phyloP scores from a whole-genome alignment of 2,888 invertebrate species.

The Matsumyia berberina region DNA sequence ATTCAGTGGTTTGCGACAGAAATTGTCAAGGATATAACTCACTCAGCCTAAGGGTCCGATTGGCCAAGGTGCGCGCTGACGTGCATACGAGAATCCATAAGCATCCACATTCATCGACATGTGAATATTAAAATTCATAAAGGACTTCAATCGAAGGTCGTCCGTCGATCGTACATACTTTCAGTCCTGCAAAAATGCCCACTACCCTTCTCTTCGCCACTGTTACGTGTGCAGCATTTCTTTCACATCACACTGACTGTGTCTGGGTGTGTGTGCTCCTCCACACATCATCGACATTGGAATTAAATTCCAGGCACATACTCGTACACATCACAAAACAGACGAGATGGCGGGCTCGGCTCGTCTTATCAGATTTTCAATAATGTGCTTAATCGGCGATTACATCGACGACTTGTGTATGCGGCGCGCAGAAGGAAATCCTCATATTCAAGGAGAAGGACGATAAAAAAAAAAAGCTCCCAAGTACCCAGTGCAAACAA shows the following conservation, averaged over 20 bases:
- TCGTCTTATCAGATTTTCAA: slow-evolving; percentile 69
- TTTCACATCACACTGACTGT: too few relatives aligned
- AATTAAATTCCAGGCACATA: slow-evolving; percentile 69
- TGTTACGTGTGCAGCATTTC: slow-evolving; percentile 51
- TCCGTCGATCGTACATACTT: slow-evolving; percentile 38
- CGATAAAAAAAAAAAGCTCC: background rate
- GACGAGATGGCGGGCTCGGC: slow-evolving; percentile 3
- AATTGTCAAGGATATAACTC: slow-evolving; percentile 23
- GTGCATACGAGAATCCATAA: background rate
- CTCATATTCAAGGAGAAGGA: slow-evolving; percentile 22
- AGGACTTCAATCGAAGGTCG: slow-evolving; percentile 55
- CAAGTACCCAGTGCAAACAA: slow-evolving; percentile 37
- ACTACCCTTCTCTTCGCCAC: background rate
- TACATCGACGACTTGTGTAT: slow-evolving; percentile 68
- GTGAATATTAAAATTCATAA: slow-evolving; percentile 68
- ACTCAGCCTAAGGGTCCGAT: background rate
- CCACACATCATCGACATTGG: slow-evolving; percentile 30
- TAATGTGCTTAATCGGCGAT: slow-evolving; percentile 73
- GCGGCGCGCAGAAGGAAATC: slow-evolving; percentile 18
- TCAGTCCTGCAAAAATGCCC: background rate
- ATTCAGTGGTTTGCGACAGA: background rate
- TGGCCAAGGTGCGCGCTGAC: slow-evolving; percentile 2
- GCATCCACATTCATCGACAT: background rate
- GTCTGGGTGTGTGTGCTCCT: too few relatives aligned
- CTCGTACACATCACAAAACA: slow-evolving; percentile 21